Base-by-base conservation (phyloP, 2,888 invertebrate species). In the Plemyria rubiginata region DNA sequence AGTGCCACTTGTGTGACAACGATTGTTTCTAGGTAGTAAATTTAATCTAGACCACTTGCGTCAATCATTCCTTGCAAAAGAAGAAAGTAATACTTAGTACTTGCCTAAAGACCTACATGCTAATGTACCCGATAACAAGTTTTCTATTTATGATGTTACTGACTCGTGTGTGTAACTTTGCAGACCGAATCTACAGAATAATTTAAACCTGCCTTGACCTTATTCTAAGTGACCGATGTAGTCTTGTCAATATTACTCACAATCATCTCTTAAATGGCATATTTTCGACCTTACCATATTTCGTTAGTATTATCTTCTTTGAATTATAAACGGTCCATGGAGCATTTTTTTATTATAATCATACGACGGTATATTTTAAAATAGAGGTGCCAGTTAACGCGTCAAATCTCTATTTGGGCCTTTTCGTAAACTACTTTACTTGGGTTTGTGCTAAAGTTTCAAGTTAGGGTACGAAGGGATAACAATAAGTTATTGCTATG, bases 21-120 rank as follows among this genome's bases (percentile, higher is more conserved):
- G 80, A 86, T 85, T 85, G 72, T 77, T 83, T 82, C 77, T 76
- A 62, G 67, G 53, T 41, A 64, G 73, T 76, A 67, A 74, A 56
- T 80, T 74, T 73, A 77, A 75, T 78, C 76, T 76, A 71, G 67
- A 76, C 68, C 76, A 74, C 70, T 76, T 68, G 70, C 70, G 68
- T 69, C 64, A 63, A 45, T 62, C 48, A 48, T 48, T 41, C 46
- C 9, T 36, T 12, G 3, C 13, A 9, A 38, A 36, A 46, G 32
- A 16, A 54, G 46, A 16, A 16, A 41, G 43, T 38, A 11, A 4
- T 32, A 32, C 22, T 3, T 22, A 22, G 22, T 22, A 22, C 22
- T 22, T 32, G 8, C 1, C 32, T 8, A 32, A 32, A 32, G 32
- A 6, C 11, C 43, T 15, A 45, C 15, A 12, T n/a, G n/a, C n/a